Evolutionary conservation across 2,888 invertebrate genomes (phyloP).

Genomic region (Drosophila prolongata): DNA sequence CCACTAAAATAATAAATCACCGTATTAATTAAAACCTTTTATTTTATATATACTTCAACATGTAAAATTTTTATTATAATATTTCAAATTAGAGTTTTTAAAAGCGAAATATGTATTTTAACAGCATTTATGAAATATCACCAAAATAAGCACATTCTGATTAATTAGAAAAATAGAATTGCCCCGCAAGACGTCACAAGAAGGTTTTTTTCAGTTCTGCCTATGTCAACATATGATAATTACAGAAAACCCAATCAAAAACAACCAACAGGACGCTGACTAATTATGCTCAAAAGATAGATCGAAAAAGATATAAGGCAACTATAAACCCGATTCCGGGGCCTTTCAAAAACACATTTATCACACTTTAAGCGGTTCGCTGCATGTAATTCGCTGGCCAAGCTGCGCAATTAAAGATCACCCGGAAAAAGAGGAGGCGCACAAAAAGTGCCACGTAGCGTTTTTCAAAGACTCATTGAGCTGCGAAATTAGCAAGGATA

Average conservation of each 20-base stretch:
- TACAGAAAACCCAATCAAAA: constrained; percentile 51
- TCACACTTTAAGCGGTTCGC: constrained; percentile 70
- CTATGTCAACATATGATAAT: constrained; percentile 47
- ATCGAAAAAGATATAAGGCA: constrained; percentile 9
- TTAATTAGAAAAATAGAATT: background rate
- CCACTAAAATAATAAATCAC: no score
- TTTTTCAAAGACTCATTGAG: constrained; percentile 72
- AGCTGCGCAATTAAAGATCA: constrained; percentile 78
- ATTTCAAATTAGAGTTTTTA: no score
- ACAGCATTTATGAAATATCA: no score
- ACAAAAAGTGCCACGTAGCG: constrained; percentile 36
- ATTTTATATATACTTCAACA: no score
- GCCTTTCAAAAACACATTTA: constrained; percentile 78
- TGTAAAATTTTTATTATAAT: no score
- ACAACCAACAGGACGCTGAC: constrained; percentile 65
- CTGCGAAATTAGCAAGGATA: constrained; percentile 81
- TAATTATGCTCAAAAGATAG: constrained; percentile 50
- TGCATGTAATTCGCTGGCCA: constrained; percentile 70
- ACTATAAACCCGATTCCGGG: constrained; percentile 16
- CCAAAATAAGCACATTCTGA: background rate
- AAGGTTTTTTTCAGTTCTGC: background rate
- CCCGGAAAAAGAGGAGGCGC: constrained; percentile 35
- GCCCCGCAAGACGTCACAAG: background rate
- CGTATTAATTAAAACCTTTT: no score
- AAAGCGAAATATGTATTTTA: no score